Conservation (phyloP, 2,888 invertebrate genomes). For the Trissonchulus sp. region DNA sequence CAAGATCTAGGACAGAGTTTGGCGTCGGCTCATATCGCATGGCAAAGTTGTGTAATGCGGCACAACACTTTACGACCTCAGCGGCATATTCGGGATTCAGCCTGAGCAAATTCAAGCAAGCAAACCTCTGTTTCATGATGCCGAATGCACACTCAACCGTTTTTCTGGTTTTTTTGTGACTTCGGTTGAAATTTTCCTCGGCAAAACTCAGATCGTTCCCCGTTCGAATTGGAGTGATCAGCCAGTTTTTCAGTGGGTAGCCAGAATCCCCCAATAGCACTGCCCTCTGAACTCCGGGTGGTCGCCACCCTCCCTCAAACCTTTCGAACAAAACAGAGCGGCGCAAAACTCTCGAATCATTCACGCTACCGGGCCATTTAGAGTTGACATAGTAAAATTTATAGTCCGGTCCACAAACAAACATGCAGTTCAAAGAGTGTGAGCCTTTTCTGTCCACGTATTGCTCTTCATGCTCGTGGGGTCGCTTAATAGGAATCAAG, state of each 20-base stretch:
- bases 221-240: conserved; percentile 26
- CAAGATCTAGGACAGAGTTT: neutral
- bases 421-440: conserved; percentile 26
- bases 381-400: conserved; percentile 26
- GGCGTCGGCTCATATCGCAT: neutral
- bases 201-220: neutral
- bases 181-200: conserved; percentile 26
- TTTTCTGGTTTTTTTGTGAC: conserved; percentile 30
- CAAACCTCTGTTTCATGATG: conserved; percentile 30
- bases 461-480: conserved; percentile 23
- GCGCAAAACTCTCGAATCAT: conserved; percentile 33
- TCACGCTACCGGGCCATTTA: conserved; percentile 31
- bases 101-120: neutral
- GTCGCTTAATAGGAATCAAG: conserved; percentile 26
- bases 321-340: conserved; percentile 1
- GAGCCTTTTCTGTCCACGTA: conserved; percentile 26
- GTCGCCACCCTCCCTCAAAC: conserved; percentile 29
- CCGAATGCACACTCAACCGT: conserved; percentile 32
- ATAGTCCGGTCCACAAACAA: conserved; percentile 29
- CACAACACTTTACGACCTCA: conserved; percentile 5
- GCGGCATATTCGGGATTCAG: neutral
- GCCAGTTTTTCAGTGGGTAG: conserved; percentile 27
- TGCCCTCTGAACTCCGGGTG: neutral
- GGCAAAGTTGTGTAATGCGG: neutral
- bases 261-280: conserved; percentile 28